These are phyloP conservation scores for Microcaecilia unicolor DNA, from an alignment of 2,797 vertebrate species.

Conservation along the genomic window DNA sequence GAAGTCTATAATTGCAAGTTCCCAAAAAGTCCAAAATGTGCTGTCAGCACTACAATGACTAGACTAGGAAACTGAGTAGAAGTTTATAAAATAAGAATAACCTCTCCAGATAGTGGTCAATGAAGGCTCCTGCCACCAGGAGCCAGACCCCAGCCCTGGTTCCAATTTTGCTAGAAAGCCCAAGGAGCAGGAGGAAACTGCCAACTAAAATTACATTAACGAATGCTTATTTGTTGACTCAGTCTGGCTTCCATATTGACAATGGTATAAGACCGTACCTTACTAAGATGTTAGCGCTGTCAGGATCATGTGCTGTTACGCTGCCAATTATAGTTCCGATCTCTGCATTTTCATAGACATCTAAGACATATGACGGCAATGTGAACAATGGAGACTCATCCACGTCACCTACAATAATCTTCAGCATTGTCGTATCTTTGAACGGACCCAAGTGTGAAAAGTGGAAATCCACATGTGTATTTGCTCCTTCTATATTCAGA, in stretches of 20 bases:
- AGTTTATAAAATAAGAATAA: too few species aligned
- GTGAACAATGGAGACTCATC: constrained; percentile 89
- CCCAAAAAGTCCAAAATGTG: too few species aligned
- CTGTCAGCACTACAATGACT: too few species aligned
- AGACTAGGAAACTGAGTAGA: too few species aligned
- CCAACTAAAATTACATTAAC: too few species aligned
- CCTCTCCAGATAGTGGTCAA: too few species aligned
- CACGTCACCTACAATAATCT: constrained; percentile 89
- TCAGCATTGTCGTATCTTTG: constrained; percentile 83
- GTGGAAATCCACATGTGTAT: constrained; percentile 85
- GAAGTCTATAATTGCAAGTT: too few species aligned
- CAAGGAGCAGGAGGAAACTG: neutral
- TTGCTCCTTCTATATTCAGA: constrained; percentile 86
- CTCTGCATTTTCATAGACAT: constrained; percentile 83
- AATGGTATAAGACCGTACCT: constrained; percentile 56
- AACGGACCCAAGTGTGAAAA: constrained; percentile 89
- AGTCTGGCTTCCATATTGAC: too few species aligned
- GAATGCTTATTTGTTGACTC: neutral
- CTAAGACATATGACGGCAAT: constrained; percentile 85
- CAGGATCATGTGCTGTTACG: constrained; percentile 85
- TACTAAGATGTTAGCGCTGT: constrained; percentile 78
- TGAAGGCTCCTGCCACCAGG: too few species aligned
- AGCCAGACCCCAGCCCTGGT: too few species aligned
- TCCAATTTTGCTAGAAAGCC: too few species aligned
- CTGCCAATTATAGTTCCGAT: constrained; percentile 77